phyloP scores from a whole-genome alignment of 2,888 invertebrate species.

The Bellardia bayeri region DNA sequence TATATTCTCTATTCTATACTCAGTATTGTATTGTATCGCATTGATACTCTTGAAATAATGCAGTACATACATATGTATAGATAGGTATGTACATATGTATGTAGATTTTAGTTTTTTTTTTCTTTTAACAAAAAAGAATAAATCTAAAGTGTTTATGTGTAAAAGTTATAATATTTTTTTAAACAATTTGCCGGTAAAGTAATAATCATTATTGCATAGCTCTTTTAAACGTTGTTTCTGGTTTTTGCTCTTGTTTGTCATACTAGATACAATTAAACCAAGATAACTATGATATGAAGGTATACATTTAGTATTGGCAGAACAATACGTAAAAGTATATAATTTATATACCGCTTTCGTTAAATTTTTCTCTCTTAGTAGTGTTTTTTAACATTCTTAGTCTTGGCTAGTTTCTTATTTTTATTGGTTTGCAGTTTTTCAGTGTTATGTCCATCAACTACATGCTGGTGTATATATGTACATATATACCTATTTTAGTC shows the following conservation, averaged over 20 bases:
- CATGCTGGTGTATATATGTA: background rate
- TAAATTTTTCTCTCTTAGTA: slow-evolving; percentile 46
- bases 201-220: slow-evolving; percentile 37
- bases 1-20: slow-evolving; percentile 43
- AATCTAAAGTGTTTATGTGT: slow-evolving; percentile 26
- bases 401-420: slow-evolving; percentile 57
- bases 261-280: slow-evolving; percentile 23
- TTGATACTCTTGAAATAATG: slow-evolving; percentile 37
- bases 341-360: slow-evolving; percentile 48
- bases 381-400: slow-evolving; percentile 53
- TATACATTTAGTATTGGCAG: slow-evolving; percentile 28
- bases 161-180: slow-evolving; percentile 17
- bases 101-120: slow-evolving; percentile 7
- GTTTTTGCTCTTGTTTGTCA: slow-evolving; percentile 20
- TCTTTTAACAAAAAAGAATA: slow-evolving; percentile 28
- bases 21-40: background rate
- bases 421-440: slow-evolving; percentile 34
- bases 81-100: background rate
- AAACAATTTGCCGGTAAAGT: slow-evolving; percentile 68
- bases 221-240: slow-evolving; percentile 30
- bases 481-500: slow-evolving; percentile 56
- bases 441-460: slow-evolving; percentile 7
- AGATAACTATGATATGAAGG: background rate
- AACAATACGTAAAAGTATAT: slow-evolving; percentile 17
- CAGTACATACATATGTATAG: background rate